Base-by-base conservation (phyloP, 2,888 invertebrate genomes). In the Ommatoiulus sabulosus region DNA sequence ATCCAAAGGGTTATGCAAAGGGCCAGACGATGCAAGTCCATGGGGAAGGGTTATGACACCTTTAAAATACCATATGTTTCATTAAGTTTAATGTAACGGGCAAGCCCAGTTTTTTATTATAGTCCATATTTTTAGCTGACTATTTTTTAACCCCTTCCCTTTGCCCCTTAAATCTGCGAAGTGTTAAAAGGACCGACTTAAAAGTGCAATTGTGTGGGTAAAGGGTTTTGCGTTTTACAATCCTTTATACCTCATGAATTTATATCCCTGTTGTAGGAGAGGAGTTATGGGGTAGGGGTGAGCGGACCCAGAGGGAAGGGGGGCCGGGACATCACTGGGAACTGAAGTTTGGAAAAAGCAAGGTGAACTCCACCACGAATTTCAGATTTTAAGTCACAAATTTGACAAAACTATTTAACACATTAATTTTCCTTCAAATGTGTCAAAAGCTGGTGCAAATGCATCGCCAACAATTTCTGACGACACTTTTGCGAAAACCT, bases 71-170 rank as follows among this genome's bases (percentile, higher is more conserved):
- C 63, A 63, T 63, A 63, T 63, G 20, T 63, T 63, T 63, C 20
- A 63, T 6, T 20, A 20, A 12, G 6, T 63, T 63, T 63, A 63
- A n/a, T 63, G 63, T 17, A 57, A 57, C 57, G 17, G 63, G 57
- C 57, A 57, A 57, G 57, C 57, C 57, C 57, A 57, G 15, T 57
- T 63, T 52, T 63, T 63, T 63, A 63, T 63, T 63, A 20, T 2
- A 7, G 20, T 7, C 63, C 63, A 0, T 17, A 15, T 57, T 57
- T 57, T 57, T 57, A 12, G 15, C 57, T 57, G 5, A 17, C 57
- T 5, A 63, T 63, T 63, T 63, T 63, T 63, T 63, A 63, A 63
- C 63, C 63, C 63, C 63, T 63, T 63, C 20, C 63, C 20, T 63
- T 63, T 48, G 8, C n/a, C 63, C 63, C 63, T 20, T 63, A 20